phyloP scores from a whole-genome alignment of 1,140 invertebrate species.

The Solenopsis fugax region DNA sequence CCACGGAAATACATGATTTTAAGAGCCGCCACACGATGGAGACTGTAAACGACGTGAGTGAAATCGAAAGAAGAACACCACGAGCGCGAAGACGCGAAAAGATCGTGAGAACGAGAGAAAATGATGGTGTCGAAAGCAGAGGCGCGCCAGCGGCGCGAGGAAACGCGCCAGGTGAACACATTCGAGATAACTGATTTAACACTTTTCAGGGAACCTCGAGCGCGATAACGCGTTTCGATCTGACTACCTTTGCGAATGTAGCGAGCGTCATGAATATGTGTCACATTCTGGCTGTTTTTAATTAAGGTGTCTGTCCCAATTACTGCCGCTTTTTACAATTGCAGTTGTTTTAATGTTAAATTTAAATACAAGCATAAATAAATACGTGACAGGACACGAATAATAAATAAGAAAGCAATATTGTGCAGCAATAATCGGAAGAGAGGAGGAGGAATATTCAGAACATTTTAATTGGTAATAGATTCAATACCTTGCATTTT shows the following conservation, averaged over 20 bases:
- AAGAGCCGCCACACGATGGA: slow-evolving; percentile 70
- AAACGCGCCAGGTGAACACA: slow-evolving; percentile 13
- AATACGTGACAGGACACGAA: too few relatives aligned
- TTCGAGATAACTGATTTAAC: slow-evolving; percentile 51
- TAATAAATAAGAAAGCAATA: too few relatives aligned
- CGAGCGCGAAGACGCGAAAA: slow-evolving; percentile 48
- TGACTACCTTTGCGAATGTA: not conserved
- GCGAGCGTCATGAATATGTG: not conserved
- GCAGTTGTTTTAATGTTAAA: too few relatives aligned
- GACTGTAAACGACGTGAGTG: slow-evolving; percentile 66
- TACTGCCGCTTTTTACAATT: too few relatives aligned
- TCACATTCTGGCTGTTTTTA: not conserved
- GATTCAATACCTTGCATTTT: too few relatives aligned
- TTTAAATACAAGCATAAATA: too few relatives aligned
- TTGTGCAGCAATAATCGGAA: too few relatives aligned
- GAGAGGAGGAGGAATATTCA: too few relatives aligned
- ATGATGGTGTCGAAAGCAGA: slow-evolving; percentile 49
- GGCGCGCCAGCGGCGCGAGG: slow-evolving; percentile 9
- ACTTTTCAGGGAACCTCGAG: slow-evolving; percentile 15
- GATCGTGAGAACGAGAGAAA: slow-evolving; percentile 65
- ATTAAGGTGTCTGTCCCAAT: too few relatives aligned
- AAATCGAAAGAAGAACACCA: slow-evolving; percentile 56
- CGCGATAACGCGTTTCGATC: slow-evolving; percentile 35
- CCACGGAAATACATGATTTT: slow-evolving; percentile 73
- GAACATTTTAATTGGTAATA: too few relatives aligned